Base-by-base conservation (phyloP, 1,140 invertebrate species). In the Bombus pyrosoma region DNA sequence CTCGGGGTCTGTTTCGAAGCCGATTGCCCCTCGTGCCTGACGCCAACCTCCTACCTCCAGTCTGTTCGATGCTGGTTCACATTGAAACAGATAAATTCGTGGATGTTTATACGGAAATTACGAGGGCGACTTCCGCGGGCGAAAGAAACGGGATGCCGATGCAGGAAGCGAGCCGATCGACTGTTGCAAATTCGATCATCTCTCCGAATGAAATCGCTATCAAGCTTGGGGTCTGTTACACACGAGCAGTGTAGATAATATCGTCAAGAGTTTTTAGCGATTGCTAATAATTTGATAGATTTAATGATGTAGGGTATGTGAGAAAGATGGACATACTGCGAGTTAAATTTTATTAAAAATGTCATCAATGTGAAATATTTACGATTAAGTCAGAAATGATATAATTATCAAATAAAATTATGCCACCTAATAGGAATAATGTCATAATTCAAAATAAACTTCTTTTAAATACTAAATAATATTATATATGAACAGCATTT, bases 91-190 rank as follows among this genome's bases (percentile, higher is more conserved):
- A 86, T 88, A 91, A 89, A 91, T 91, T 91, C 68, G 86, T 87
- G 82, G 83, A 91, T 90, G 89, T 92, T 92, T 92, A 88, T 91
- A 88, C 91, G 91, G 86, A 92, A 92, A 91, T 91, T 92, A 91
- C 83, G 68, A 78, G 66, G 80, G 57, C 84, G 69, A 68, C 28
- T 89, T 71, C 78, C 68, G 72, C n/a, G 9, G 66, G 66, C 78
- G 57, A 71, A 80, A 76, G 74, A 74, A 41, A 13, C n/a, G 28
- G 43, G 25, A 25, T 9, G 57, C 28, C 8, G 28, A 15, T n/a
- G 10, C 32, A 69, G 81, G 59, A 69, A 59, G 9, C 37, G 77
- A 68, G 25, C 83, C 76, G 88, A 85, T 92, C 85, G 75, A 47
- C 75, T 85, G 74, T 83, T 62, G 80, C 71, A 85, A 87, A 91